These are phyloP conservation scores for Druon quercuslanigerum DNA, from an alignment of 1,140 invertebrate species.

Conservation along the genomic window DNA sequence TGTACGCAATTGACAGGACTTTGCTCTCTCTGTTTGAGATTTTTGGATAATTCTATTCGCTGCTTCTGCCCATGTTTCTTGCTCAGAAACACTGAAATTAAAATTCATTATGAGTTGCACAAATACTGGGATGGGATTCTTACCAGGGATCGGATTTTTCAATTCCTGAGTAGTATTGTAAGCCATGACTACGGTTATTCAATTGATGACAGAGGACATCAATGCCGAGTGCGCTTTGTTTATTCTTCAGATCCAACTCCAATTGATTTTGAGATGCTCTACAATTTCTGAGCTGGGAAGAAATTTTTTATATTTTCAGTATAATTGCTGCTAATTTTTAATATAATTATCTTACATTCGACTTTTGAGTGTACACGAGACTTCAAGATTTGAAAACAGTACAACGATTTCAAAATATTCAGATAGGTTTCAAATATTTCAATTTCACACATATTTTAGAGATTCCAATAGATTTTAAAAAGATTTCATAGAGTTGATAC, in stretches of 20 bases:
- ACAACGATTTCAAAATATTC: too few species aligned
- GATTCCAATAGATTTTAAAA: too few species aligned
- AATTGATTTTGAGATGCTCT: constrained; percentile 88
- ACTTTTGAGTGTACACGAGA: too few species aligned
- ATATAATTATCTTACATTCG: constrained; percentile 7
- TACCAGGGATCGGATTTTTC: constrained; percentile 92
- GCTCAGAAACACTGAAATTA: constrained; percentile 80
- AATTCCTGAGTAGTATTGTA: constrained; percentile 93
- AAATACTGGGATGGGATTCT: constrained; percentile 52
- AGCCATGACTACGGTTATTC: constrained; percentile 89
- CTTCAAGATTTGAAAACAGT: too few species aligned
- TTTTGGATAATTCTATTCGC: constrained; percentile 87
- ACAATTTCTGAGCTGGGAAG: constrained; percentile 78
- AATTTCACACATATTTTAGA: too few species aligned
- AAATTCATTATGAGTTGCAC: constrained; percentile 7
- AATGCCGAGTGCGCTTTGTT: constrained; percentile 91
- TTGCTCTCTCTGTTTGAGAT: constrained; percentile 89
- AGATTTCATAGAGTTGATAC: too few species aligned
- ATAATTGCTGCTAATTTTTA: too few species aligned
- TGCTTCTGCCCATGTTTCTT: constrained; percentile 90
- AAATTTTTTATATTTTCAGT: neutral
- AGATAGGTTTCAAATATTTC: too few species aligned
- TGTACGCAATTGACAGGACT: constrained; percentile 85
- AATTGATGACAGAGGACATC: constrained; percentile 92
- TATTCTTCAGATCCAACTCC: constrained; percentile 91